Evolutionary conservation across 2,888 invertebrate species (phyloP).

Genomic region (Limnephilus lunatus): DNA sequence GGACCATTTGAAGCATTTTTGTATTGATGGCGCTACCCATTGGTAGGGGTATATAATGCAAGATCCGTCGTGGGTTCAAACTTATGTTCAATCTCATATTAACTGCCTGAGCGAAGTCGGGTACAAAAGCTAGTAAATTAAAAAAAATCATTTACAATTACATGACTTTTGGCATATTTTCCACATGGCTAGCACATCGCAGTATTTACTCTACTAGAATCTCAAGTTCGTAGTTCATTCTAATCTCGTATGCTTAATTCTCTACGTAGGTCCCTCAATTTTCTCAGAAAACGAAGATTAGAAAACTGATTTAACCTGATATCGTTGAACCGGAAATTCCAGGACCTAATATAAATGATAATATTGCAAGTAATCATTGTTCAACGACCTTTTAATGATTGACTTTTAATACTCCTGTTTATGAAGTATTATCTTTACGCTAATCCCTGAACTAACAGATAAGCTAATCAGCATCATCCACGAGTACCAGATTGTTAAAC

Average conservation of each 20-base stretch:
- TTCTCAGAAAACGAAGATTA: neutral
- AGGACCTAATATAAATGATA: neutral
- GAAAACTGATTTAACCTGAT: neutral
- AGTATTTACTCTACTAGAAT: neutral
- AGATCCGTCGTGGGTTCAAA: too few species aligned
- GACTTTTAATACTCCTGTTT: neutral
- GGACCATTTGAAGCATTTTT: too few species aligned
- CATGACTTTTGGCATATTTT: too few species aligned
- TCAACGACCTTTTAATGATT: neutral
- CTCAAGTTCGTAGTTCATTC: neutral
- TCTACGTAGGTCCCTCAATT: neutral
- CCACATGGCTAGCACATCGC: neutral
- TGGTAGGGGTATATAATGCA: too few species aligned
- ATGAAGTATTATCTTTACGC: neutral
- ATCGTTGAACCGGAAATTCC: neutral
- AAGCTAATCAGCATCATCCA: neutral
- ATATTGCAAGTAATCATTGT: neutral
- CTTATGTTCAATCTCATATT: too few species aligned
- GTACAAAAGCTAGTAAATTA: too few species aligned
- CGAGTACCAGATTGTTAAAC: slow-evolving; percentile 2
- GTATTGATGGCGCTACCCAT: too few species aligned
- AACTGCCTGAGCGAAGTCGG: too few species aligned
- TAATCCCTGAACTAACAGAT: neutral
- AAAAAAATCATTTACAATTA: too few species aligned
- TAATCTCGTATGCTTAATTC: neutral